Conservation (phyloP, 2,888 invertebrate species). For the Drosophila infuscata region DNA sequence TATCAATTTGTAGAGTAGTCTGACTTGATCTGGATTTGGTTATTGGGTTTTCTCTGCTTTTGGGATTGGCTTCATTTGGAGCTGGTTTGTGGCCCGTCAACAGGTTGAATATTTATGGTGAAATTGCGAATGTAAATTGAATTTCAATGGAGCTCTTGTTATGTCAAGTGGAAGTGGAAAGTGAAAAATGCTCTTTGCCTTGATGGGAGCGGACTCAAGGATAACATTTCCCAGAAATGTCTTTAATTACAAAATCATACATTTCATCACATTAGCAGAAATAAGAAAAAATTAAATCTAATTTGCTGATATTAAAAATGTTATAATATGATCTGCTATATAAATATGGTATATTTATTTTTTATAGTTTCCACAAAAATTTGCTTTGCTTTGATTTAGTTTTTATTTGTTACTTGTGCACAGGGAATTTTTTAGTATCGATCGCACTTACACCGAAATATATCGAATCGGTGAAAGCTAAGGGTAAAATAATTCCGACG, state of each 20-base stretch:
- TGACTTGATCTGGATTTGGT: conserved; percentile 14
- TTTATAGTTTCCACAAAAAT: not conserved
- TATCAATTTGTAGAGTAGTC: conserved; percentile 31
- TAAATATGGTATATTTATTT: not conserved
- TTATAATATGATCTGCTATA: not conserved
- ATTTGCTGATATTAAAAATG: not conserved
- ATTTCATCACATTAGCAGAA: not conserved
- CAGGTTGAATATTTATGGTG: conserved; percentile 33
- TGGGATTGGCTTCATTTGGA: conserved; percentile 15
- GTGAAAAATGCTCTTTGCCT: not conserved
- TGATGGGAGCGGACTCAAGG: not conserved
- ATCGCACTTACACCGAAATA: conserved; percentile 81
- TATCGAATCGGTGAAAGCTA: conserved; percentile 80
- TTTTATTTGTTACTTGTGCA: not conserved
- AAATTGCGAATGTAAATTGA: conserved; percentile 21
- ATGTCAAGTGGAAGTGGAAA: not conserved
- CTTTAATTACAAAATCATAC: not conserved
- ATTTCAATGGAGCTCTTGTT: not conserved
- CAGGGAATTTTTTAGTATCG: not conserved
- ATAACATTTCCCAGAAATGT: not conserved
- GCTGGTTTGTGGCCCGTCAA: conserved; percentile 7
- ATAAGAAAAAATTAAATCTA: not conserved
- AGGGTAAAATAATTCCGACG: conserved; percentile 81
- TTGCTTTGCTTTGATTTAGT: not conserved
- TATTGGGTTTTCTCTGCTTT: conserved; percentile 14